A percentile compares a stretch with the other conserved stretches of the same genome.
Evolutionary conservation across 2,113 vertebrate genomes (phyloP).

Genomic region (Hemiscyllium ocellatum): DNA sequence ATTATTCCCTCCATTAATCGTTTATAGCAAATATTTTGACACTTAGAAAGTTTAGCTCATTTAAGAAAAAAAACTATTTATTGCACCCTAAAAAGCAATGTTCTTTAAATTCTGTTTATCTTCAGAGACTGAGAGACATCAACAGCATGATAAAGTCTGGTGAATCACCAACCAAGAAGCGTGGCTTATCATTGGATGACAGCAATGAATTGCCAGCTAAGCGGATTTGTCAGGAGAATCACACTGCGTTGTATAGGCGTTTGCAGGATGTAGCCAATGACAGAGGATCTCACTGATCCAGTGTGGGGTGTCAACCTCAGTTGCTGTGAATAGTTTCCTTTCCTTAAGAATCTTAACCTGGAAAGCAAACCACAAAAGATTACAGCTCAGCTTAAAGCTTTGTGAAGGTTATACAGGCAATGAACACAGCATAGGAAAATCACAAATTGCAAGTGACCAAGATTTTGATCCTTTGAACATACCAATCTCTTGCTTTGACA

Average conservation of each 20-base stretch:
- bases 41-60: no score
- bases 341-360: not conserved
- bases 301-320: not conserved
- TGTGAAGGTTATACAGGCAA: not conserved
- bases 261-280: slow-evolving; percentile 88
- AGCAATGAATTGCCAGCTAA: slow-evolving; percentile 77
- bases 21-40: not conserved
- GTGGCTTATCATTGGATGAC: slow-evolving; percentile 74
- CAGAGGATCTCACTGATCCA: slow-evolving; percentile 71
- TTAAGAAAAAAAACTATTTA: no score
- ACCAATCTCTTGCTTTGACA: not conserved
- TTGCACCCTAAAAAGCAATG: not conserved
- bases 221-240: slow-evolving; percentile 78
- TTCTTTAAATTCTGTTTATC: not conserved
- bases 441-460: not conserved
- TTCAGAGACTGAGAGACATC: slow-evolving; percentile 81
- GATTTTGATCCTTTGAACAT: not conserved
- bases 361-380: not conserved
- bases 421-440: not conserved
- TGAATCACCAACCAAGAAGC: slow-evolving; percentile 83
- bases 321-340: not conserved
- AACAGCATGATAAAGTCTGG: slow-evolving; percentile 90
- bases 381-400: not conserved
- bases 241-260: slow-evolving; percentile 71
- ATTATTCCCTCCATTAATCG: not conserved